phyloP scores from a whole-genome alignment of 2,888 invertebrate species.

The Candidula unifasciata region DNA sequence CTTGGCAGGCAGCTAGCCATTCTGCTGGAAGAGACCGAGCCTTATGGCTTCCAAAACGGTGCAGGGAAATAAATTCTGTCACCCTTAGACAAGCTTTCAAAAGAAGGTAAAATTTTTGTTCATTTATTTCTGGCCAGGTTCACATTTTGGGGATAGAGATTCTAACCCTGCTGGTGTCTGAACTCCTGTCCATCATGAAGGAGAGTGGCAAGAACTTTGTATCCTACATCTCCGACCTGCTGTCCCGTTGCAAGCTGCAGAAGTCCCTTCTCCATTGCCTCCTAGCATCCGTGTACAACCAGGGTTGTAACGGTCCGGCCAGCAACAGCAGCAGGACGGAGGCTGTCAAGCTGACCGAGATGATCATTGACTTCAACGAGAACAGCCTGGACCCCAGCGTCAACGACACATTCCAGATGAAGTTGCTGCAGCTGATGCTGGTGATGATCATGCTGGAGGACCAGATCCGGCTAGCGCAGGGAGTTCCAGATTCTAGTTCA shows the following conservation, averaged over 20 bases:
- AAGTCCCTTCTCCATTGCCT: conserved; percentile 89
- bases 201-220: conserved; percentile 88
- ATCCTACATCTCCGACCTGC: conserved; percentile 85
- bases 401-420: conserved; percentile 76
- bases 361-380: conserved; percentile 86
- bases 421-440: conserved; percentile 82
- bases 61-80: too few relatives aligned
- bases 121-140: conserved; percentile 52
- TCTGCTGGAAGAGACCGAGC: too few relatives aligned
- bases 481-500: conserved; percentile 4
- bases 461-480: conserved; percentile 80
- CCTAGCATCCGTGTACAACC: conserved; percentile 85
- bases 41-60: too few relatives aligned
- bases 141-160: conserved; percentile 85
- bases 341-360: conserved; percentile 81
- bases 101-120: not conserved
- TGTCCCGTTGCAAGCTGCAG: conserved; percentile 88
- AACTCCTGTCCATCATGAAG: conserved; percentile 85
- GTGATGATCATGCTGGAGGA: conserved; percentile 87
- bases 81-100: too few relatives aligned
- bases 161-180: conserved; percentile 85
- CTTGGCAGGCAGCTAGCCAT: too few relatives aligned
- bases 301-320: conserved; percentile 30
- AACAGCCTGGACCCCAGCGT: conserved; percentile 69
- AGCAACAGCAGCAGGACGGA: conserved; percentile 2